These are phyloP conservation scores for Palythoa heliodiscus DNA, from an alignment of 92 coral and sea anemone genomes.

Conservation along the genomic window DNA sequence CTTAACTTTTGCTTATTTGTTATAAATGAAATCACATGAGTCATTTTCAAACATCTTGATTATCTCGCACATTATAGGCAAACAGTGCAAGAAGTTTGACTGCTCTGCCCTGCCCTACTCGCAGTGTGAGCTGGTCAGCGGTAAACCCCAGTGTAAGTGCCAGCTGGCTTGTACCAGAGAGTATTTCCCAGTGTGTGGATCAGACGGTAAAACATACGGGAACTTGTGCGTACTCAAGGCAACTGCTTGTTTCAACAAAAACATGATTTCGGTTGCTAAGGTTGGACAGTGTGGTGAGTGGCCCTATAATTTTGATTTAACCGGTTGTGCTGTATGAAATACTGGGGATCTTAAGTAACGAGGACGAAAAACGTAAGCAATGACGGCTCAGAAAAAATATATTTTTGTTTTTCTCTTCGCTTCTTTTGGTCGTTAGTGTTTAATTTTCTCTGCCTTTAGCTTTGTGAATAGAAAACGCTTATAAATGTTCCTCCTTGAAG, in stretches of 20 bases:
- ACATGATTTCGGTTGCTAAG: slow-evolving; percentile 41
- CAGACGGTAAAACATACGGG: slow-evolving; percentile 33
- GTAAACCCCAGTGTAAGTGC: slow-evolving; percentile 28
- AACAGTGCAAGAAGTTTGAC: background rate
- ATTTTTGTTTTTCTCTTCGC: no score
- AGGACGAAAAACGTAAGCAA: no score
- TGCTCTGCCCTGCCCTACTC: slow-evolving; percentile 21
- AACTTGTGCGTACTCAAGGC: slow-evolving; percentile 26
- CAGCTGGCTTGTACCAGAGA: slow-evolving; percentile 35
- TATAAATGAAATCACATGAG: background rate
- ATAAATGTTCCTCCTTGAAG: no score
- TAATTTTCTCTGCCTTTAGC: no score
- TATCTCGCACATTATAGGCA: background rate
- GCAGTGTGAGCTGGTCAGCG: slow-evolving; percentile 32
- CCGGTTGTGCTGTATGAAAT: no score
- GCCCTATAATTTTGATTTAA: no score
- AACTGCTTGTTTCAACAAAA: slow-evolving; percentile 37
- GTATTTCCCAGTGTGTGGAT: slow-evolving; percentile 27
- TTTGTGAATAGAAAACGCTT: no score
- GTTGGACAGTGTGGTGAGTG: slow-evolving; percentile 46
- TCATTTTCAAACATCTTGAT: background rate
- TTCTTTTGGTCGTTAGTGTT: no score
- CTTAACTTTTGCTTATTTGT: background rate
- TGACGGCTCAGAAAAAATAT: no score
- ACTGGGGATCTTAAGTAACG: no score